Conservation (phyloP, 2,888 invertebrate genomes). For the Julus scanicus region DNA sequence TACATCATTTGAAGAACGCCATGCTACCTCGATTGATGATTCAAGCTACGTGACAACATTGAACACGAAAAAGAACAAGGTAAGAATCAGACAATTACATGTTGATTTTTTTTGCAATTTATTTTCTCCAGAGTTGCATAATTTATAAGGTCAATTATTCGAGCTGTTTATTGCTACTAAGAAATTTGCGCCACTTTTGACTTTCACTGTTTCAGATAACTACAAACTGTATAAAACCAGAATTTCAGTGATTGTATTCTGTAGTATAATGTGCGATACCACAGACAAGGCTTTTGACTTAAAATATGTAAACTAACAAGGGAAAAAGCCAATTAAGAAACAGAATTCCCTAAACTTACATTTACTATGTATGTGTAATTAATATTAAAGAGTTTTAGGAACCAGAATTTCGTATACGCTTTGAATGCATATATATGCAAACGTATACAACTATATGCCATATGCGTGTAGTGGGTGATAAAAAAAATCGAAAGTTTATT, state of each 20-base stretch:
- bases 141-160: neutral
- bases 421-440: no score
- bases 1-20: neutral
- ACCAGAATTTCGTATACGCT: no score
- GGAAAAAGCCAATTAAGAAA: no score
- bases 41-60: slow-evolving; percentile 38
- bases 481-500: neutral
- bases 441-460: no score
- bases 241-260: neutral
- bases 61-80: slow-evolving; percentile 26
- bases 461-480: neutral
- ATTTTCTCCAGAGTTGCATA: neutral
- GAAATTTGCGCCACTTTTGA: slow-evolving; percentile 30
- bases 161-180: neutral
- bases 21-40: slow-evolving; percentile 20
- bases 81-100: neutral
- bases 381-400: no score
- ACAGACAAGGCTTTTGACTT: no score
- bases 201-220: neutral
- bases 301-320: no score
- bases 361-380: no score
- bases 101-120: neutral
- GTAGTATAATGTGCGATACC: no score
- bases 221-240: neutral
- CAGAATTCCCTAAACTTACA: no score